Evolutionary conservation across 1,140 invertebrate genomes (phyloP), one percentile per base, ranked within the genome.

Genomic region (Diploscapter pachys): DNA sequence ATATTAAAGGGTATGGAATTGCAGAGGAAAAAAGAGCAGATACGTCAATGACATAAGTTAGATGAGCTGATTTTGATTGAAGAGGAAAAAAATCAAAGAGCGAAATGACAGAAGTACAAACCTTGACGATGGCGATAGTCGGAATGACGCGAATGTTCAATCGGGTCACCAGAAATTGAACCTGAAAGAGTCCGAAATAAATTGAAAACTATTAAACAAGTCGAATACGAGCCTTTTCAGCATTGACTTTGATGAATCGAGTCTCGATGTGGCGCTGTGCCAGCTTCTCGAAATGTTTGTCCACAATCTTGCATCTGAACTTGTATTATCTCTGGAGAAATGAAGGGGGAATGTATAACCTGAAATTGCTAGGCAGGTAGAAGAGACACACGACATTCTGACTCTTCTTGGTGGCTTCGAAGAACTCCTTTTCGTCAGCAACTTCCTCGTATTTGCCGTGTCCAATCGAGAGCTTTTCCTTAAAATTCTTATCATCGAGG

Each of bases 381-480:
- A 97, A 98, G 85, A 96, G 93, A 80, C 93, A 93, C n/a, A 97
- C 91, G 31, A 97, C 91, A 81, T 93, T 92, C 71, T 92, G 90
- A 31, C 93, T 95, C 83, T 94, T 94, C 85, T 96, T 96, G 57
- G 92, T 92, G 11, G 91, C 88, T 59, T 93, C 91, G 86, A 98
- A 98, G 87, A 98, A 97, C 76, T 93, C 92, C 84, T 95, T 95
- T 86, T 98, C 95, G 72, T 93, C 92, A 2, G 90, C 86, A 50
- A 97, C 85, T 86, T 98, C 94, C 3, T 90, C 88, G 87, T 96
- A 98, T 83, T 92, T 91, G 13, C 95, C 95, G 88, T 98, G 96
- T 49, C 95, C 95, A 90, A 92, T 79, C n/a, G 71, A 53, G 2
- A 80, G 4, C 79, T 74, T 78, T 13, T 80, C 79, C 77, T 78